A percentile compares a stretch with the other conserved stretches of the same genome.
These are phyloP conservation scores for Tetranychus piercei DNA, from an alignment of 2,888 invertebrate genomes.

Conservation along the genomic window DNA sequence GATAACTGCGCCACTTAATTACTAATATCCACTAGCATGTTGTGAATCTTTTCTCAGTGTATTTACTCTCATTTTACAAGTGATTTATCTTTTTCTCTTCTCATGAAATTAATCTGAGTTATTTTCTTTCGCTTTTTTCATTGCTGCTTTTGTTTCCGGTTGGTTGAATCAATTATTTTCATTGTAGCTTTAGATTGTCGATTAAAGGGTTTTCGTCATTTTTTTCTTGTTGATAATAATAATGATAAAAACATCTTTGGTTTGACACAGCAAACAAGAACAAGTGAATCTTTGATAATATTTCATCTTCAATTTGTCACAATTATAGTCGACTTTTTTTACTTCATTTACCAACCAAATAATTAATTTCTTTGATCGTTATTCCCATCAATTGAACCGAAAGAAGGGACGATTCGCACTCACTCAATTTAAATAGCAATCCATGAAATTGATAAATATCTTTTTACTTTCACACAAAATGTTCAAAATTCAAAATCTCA, in stretches of 20 bases:
- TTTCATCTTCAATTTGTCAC: background rate
- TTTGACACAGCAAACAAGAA: background rate
- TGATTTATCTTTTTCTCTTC: background rate
- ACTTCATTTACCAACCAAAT: background rate
- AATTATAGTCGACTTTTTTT: background rate
- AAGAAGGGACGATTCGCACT: too few species aligned
- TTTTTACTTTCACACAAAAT: too few species aligned
- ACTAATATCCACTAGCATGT: too few species aligned
- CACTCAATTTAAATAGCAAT: too few species aligned
- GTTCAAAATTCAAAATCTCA: too few species aligned
- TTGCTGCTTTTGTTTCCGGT: background rate
- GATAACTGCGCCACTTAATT: too few species aligned
- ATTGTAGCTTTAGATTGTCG: background rate
- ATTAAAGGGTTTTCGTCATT: background rate
- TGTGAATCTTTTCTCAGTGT: background rate
- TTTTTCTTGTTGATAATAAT: background rate
- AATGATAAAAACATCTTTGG: background rate
- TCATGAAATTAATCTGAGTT: background rate
- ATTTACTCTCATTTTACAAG: background rate
- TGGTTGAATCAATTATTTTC: background rate
- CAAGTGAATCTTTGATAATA: background rate
- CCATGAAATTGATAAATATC: too few species aligned
- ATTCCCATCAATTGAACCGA: background rate
- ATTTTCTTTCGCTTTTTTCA: background rate
- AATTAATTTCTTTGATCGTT: background rate